Evolutionary conservation across 1,140 invertebrate genomes (phyloP).

Genomic region (Drosophila ananassae): DNA sequence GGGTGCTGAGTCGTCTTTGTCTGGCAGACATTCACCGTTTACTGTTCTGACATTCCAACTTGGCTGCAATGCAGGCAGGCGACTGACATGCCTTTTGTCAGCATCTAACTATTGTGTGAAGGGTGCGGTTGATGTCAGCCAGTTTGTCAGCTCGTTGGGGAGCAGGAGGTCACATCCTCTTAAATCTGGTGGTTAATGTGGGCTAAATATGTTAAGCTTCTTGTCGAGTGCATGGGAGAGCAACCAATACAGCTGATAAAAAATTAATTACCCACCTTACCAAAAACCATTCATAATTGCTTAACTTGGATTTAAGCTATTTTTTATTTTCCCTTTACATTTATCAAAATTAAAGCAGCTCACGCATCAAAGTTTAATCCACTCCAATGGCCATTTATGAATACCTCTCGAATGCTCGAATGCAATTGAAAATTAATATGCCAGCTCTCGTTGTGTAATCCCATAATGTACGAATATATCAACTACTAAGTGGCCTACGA

Average conservation of each 20-base stretch:
- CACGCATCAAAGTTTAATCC: neutral
- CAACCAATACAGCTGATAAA: neutral
- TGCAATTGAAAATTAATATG: constrained; percentile 48
- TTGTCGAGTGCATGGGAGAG: neutral
- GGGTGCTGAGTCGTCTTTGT: constrained; percentile 50
- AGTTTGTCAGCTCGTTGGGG: constrained; percentile 7
- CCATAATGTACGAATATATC: constrained; percentile 43
- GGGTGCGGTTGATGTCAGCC: constrained; percentile 45
- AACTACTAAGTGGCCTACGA: constrained; percentile 46
- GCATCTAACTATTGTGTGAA: constrained; percentile 43
- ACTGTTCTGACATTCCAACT: constrained; percentile 73
- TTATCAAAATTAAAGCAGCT: constrained; percentile 11
- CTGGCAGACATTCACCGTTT: constrained; percentile 74
- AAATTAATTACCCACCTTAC: too few relatives aligned
- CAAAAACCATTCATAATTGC: neutral
- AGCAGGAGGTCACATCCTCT: constrained; percentile 12
- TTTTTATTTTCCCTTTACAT: neutral
- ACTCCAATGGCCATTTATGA: constrained; percentile 5
- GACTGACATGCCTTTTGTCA: constrained; percentile 63
- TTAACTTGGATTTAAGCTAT: neutral
- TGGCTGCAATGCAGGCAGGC: constrained; percentile 52
- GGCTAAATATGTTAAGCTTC: neutral
- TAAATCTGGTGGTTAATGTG: constrained; percentile 21
- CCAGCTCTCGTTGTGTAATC: constrained; percentile 37
- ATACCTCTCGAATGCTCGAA: constrained; percentile 11